These are phyloP conservation scores for Adelognathus sp. DNA, from an alignment of 2,888 invertebrate species.

Conservation along the genomic window DNA sequence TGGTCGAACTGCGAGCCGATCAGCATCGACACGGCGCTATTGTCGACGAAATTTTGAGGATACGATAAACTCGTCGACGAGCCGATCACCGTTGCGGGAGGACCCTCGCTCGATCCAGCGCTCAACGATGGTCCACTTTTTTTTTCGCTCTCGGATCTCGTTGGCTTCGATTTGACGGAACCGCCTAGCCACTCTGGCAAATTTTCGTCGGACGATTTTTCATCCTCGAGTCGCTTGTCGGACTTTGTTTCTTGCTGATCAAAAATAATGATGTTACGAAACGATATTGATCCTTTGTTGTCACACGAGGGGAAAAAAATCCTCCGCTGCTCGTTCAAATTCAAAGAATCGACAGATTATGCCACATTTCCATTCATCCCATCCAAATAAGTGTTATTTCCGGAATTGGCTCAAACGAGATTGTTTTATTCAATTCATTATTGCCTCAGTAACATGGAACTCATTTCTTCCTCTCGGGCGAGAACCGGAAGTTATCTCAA, in stretches of 20 bases:
- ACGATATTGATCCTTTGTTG: background rate
- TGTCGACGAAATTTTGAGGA: background rate
- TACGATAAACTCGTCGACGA: slow-evolving; percentile 1
- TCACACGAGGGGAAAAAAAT: too few relatives aligned
- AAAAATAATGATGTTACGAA: background rate
- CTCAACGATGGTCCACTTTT: background rate
- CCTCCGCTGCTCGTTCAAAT: too few relatives aligned
- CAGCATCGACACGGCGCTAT: slow-evolving; percentile 61
- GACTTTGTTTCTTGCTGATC: slow-evolving; percentile 23
- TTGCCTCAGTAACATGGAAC: too few relatives aligned
- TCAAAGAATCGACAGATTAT: too few relatives aligned
- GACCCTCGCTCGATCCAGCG: background rate
- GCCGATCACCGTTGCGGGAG: background rate
- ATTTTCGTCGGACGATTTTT: slow-evolving; percentile 60
- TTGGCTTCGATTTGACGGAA: slow-evolving; percentile 62
- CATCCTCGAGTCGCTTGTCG: background rate
- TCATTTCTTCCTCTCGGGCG: too few relatives aligned
- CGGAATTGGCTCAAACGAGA: too few relatives aligned
- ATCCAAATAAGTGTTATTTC: too few relatives aligned
- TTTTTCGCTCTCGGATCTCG: slow-evolving; percentile 50
- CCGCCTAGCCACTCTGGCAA: slow-evolving; percentile 77
- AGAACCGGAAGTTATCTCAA: too few relatives aligned
- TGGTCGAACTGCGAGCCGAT: slow-evolving; percentile 73
- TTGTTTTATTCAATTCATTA: too few relatives aligned
- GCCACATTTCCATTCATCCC: too few relatives aligned